These are phyloP conservation scores for Isaurus tuberculatus DNA, from an alignment of 92 coral and sea anemone species.

Conservation along the genomic window DNA sequence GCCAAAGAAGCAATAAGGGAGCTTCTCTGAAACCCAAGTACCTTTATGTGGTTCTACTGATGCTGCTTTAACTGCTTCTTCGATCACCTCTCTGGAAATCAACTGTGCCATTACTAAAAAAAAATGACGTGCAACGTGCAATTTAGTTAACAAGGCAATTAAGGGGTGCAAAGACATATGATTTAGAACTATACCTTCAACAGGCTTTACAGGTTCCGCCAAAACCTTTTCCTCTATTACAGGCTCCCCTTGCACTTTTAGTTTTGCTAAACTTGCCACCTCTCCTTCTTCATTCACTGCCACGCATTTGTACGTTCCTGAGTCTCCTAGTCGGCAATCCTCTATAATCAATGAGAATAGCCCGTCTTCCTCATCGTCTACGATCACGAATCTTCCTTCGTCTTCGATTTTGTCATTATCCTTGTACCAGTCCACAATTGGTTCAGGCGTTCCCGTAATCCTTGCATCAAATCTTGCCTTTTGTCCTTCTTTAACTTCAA, in stretches of 20 bases:
- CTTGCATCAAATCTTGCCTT: constrained; percentile 86
- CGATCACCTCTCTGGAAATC: constrained; percentile 30
- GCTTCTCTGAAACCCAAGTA: background rate
- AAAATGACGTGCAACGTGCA: constrained; percentile 8
- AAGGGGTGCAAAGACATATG: background rate
- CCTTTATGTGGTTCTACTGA: constrained; percentile 10
- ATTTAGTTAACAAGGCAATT: background rate
- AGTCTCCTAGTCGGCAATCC: constrained; percentile 68
- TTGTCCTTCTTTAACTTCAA: constrained; percentile 69
- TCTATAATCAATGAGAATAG: constrained; percentile 83
- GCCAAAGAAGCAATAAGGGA: background rate
- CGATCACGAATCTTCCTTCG: constrained; percentile 75
- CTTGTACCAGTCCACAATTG: constrained; percentile 92
- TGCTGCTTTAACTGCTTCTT: constrained; percentile 15
- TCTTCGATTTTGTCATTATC: constrained; percentile 79
- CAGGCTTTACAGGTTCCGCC: constrained; percentile 54
- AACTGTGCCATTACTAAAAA: constrained; percentile 31
- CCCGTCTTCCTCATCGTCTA: constrained; percentile 86
- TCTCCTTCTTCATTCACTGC: constrained; percentile 76
- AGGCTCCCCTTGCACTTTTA: constrained; percentile 70
- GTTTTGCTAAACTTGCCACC: constrained; percentile 56
- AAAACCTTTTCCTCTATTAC: constrained; percentile 51
- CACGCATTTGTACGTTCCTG: constrained; percentile 79
- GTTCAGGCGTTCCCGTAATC: constrained; percentile 74
- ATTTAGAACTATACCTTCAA: constrained; percentile 61